Base-by-base conservation (phyloP, 2,113 vertebrate genomes). In the Crypturellus undulatus region DNA sequence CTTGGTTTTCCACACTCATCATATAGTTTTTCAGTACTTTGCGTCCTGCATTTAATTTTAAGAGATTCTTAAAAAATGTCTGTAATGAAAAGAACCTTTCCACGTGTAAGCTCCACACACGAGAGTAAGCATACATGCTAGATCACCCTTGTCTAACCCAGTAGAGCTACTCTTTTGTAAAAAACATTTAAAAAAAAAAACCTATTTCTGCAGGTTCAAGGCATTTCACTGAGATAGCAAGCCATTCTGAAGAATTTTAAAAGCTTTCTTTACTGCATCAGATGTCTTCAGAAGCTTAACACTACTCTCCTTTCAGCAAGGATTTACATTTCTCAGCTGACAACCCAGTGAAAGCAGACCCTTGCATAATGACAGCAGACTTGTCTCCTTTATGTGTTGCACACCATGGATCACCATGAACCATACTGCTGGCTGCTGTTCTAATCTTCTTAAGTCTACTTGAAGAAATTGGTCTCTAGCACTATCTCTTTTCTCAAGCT, bases 321-420 rank as follows among this genome's bases (percentile, higher is more conserved):
- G 52, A 78, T 3, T 12, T 58, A 52, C 8, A 40, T 34, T 59
- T 78, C 60, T 63, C 69, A 67, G n/a, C n/a, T 75, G 51, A 11
- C 69, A 78, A 58, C 19, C 6, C 49, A 78, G 22, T 2, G 18
- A 75, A 75, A 89, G 51, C n/a, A 59, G 60, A 72, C 16, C 20
- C 15, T 70, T 38, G 8, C 16, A 42, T 0, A 64, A 9, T 22
- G 40, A 58, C 34, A 79, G 64, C 26, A 34, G 13, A 30, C 25
- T 40, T 19, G 62, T 12, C 10, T 64, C 36, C 36, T 43, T 63
- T 60, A 30, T 2, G 34, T 72, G 51, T 0, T 20, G n/a, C 36
- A 6, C 3, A 11, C 12, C 51, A 73, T 0, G 14, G 42, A 73
- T 80, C 58, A 60, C 52, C 1, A 2, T 0, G 21, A 17, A 63